Evolutionary conservation across 2,797 vertebrate species (phyloP), one percentile per base, ranked within the genome.

Genomic region (Alfaro cultratus): DNA sequence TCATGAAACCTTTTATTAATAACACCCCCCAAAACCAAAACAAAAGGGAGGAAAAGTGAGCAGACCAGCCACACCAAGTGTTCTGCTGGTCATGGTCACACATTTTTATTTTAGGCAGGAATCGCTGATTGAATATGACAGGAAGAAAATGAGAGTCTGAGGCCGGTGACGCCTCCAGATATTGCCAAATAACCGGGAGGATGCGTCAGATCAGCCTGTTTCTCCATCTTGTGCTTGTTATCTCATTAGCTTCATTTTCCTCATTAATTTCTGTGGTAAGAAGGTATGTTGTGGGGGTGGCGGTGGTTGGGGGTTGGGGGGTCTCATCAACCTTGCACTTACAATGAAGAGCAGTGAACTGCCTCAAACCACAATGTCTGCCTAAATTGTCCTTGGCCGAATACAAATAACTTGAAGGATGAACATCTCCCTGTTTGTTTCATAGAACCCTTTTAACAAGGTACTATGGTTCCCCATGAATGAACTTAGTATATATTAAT

Each of bases 111-210:
- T 91, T 92, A 89, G 90, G 85, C 89, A 85, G 85, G 83, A 91
- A 87, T 86, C 21, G 53, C 89, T 94, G 91, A 95, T 94, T 93
- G 89, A 90, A 94, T 93, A 95, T 94, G 93, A 95, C 93, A 94
- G 90, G 88, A 89, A 91, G 93, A 94, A 94, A 94, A 95, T 94
- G 93, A 93, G 91, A 94, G 91, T 94, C 93, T 92, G 91, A 89
- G 90, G 92, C 88, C 75, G 73, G 84, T 90, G 92, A 92, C 90
- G 91, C 92, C 92, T 93, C 93, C 82, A 92, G 92, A 94, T 92
- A 94, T 93, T 92, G 90, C 90, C 91, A 94, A 92, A 94, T 92
- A 94, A 93, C 84, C 89, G 83, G 83, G 87, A 94, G 92, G 91
- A 92, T 90, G 90, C 89, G 81, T 94, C 86, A 89, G 86, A 91